Evolutionary conservation across 2,797 vertebrate genomes (phyloP).

Genomic region (Heliangelus exortis): DNA sequence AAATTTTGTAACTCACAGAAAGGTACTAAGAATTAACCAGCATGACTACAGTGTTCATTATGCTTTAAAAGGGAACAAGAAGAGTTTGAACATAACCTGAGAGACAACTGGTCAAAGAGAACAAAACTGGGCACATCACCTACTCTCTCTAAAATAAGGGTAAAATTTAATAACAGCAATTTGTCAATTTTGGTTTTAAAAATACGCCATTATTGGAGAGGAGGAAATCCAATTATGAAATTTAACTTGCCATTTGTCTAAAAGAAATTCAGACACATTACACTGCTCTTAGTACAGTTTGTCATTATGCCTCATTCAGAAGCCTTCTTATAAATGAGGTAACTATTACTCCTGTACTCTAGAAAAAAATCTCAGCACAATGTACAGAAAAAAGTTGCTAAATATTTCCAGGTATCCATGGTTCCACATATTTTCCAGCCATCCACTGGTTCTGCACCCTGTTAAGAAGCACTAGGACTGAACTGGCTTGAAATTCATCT

Average conservation of each 20-base stretch:
- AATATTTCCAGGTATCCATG: background rate
- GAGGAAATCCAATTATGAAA: background rate
- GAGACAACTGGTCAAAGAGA: background rate
- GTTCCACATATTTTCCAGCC: background rate
- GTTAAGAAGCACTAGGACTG: background rate
- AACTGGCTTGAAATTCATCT: background rate
- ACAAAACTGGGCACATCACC: background rate
- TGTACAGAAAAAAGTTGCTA: background rate
- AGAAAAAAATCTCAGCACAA: background rate
- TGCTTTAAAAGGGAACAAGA: background rate
- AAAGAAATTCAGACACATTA: background rate
- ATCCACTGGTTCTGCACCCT: background rate
- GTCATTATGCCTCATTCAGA: background rate
- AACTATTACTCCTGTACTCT: background rate
- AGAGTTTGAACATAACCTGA: background rate
- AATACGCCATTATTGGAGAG: background rate
- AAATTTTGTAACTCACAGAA: background rate
- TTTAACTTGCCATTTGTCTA: background rate
- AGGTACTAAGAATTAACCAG: background rate
- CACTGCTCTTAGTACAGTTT: background rate
- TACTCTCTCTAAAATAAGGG: background rate
- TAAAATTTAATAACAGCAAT: background rate
- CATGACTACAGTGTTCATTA: background rate
- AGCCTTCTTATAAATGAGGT: background rate
- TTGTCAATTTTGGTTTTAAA: background rate